Conservation (phyloP, 2,113 vertebrate genomes). For the Sinocyclocheilus anshuiensis region DNA sequence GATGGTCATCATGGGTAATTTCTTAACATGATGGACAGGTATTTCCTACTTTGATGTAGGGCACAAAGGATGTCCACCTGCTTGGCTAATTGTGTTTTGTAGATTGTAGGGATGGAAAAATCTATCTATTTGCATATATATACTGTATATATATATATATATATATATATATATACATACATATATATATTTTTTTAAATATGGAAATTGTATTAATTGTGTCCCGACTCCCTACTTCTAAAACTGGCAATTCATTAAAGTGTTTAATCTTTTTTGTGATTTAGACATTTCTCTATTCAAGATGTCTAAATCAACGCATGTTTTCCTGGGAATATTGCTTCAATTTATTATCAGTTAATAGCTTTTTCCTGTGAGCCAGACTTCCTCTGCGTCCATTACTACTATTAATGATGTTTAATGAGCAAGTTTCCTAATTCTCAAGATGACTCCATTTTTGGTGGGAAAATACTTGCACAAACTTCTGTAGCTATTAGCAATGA, state of each 20-base stretch:
- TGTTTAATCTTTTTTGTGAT: not conserved
- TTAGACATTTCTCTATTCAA: not conserved
- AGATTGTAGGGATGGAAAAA: not conserved
- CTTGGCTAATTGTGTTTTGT: not conserved
- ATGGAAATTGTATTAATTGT: not conserved
- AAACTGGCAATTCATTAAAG: no score
- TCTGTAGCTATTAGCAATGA: not conserved
- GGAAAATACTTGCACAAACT: not conserved
- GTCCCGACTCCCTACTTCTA: no score
- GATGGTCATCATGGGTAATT: slow-evolving; percentile 1
- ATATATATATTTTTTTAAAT: not conserved
- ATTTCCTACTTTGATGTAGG: not conserved
- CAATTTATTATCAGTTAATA: not conserved
- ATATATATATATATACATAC: no score
- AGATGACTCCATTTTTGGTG: not conserved
- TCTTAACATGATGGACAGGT: not conserved
- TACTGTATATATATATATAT: no score
- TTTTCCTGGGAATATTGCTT: not conserved
- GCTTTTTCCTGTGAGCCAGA: no score
- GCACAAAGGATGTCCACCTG: not conserved
- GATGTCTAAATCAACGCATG: not conserved
- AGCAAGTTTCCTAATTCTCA: not conserved
- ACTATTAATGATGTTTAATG: no score
- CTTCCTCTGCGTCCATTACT: no score
- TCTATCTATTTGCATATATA: no score